phyloP scores from a whole-genome alignment of 2,888 invertebrate species.

The Orthonychiurus folsomi region DNA sequence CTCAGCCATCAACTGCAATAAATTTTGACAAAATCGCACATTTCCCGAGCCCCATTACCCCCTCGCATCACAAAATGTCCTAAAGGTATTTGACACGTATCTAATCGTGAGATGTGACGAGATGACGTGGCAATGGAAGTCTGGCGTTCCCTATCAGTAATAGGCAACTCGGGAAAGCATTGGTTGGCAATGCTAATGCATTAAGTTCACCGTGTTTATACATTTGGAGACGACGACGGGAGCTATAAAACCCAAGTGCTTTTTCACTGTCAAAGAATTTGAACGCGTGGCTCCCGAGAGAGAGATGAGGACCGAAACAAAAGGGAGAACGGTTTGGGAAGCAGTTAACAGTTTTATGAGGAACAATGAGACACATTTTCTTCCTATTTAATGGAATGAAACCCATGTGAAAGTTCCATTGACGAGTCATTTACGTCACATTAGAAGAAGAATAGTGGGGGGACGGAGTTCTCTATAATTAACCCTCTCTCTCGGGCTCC shows the following conservation, averaged over 20 bases:
- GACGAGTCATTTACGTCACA: conserved; percentile 9
- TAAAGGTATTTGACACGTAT: too few species aligned
- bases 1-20: too few species aligned
- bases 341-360: conserved; percentile 1
- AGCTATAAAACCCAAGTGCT: neutral
- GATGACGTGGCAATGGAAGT: too few species aligned
- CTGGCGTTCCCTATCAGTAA: too few species aligned
- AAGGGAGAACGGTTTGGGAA: neutral
- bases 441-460: neutral
- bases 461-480: neutral
- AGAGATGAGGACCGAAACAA: neutral
- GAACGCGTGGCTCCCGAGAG: neutral
- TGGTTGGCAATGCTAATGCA: too few species aligned
- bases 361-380: conserved; percentile 1
- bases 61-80: too few species aligned
- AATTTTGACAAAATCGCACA: too few species aligned
- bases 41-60: too few species aligned
- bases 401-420: conserved; percentile 2
- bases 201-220: neutral
- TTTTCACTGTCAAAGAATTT: neutral
- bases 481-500: neutral
- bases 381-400: neutral
- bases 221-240: neutral
- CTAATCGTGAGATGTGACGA: too few species aligned
- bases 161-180: too few species aligned